phyloP scores from a whole-genome alignment of 2,113 vertebrate species.

The Cranoglanis bouderius region DNA sequence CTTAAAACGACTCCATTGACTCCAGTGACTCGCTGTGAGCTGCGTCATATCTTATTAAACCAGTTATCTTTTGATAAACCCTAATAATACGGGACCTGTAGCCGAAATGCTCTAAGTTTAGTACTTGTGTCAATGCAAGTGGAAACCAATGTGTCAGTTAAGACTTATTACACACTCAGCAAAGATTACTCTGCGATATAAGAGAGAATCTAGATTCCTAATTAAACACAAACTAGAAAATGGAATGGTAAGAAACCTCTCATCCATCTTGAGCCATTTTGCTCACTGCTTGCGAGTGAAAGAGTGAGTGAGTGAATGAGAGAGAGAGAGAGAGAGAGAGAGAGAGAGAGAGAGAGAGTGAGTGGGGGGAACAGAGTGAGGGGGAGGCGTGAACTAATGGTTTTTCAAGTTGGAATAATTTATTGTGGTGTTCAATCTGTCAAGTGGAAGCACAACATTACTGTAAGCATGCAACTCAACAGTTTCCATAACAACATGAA shows the following conservation, averaged over 20 bases:
- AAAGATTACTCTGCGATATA: neutral
- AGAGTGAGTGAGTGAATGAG: neutral
- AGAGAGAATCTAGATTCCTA: neutral
- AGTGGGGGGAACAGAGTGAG: constrained; percentile 26
- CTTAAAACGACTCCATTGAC: neutral
- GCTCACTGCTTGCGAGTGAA: neutral
- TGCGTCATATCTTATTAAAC: neutral
- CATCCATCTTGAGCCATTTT: constrained; percentile 13
- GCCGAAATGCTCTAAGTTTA: neutral
- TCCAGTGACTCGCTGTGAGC: neutral
- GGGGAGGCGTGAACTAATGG: constrained; percentile 53
- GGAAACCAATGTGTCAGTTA: neutral
- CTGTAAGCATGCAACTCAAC: constrained; percentile 61
- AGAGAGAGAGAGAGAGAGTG: neutral
- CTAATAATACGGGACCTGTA: neutral
- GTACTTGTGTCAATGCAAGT: neutral
- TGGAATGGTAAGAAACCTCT: neutral
- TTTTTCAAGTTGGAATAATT: constrained; percentile 64
- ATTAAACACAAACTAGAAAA: neutral
- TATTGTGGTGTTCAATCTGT: constrained; percentile 53
- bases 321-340: constrained; percentile 6
- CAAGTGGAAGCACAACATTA: constrained; percentile 56
- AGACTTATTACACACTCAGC: neutral
- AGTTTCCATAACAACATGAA: constrained; percentile 75
- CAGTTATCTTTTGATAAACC: neutral